A percentile compares a stretch with the other conserved stretches of the same genome.
phyloP scores from a whole-genome alignment of 37 sponge, comb jelly and placozoan species.

The Eunapius fragilis region DNA sequence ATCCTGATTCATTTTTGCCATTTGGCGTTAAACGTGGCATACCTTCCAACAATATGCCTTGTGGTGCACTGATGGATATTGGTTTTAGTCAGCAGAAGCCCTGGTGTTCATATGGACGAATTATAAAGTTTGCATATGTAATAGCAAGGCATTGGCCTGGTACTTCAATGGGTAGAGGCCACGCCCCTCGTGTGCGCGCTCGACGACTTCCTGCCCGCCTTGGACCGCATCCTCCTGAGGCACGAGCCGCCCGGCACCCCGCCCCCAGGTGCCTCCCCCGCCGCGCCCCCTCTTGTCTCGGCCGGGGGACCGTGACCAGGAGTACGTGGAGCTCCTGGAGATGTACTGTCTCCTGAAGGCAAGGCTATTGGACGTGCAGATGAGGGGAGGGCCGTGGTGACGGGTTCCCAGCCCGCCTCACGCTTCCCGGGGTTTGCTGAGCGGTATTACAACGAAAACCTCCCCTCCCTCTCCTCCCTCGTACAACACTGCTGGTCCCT shows the following conservation, averaged over 20 bases:
- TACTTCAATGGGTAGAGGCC: constrained; percentile 45
- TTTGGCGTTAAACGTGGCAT: too few species aligned
- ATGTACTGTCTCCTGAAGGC: constrained; percentile 54
- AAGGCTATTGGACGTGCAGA: constrained; percentile 27
- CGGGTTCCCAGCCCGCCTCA: not conserved
- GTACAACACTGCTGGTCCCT: not conserved
- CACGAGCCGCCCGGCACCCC: not conserved
- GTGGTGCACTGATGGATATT: too few species aligned
- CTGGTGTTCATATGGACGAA: too few species aligned
- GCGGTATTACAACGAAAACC: not conserved
- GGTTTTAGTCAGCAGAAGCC: too few species aligned
- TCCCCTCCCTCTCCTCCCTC: constrained; percentile 5
- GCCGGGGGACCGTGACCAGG: constrained; percentile 9
- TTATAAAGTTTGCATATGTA: too few species aligned
- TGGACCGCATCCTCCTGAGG: constrained; percentile 22
- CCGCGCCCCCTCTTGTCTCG: not conserved
- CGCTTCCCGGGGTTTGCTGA: constrained; percentile 34
- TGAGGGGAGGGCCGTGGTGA: constrained; percentile 15
- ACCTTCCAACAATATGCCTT: too few species aligned
- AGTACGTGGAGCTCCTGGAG: constrained; percentile 55
- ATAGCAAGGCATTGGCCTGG: too few species aligned
- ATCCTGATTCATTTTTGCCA: too few species aligned
- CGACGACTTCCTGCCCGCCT: constrained; percentile 31
- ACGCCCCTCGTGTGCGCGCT: constrained; percentile 44
- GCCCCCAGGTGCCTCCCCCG: too few species aligned